Conservation (phyloP, 2,113 vertebrate species). For the Steatornis caripensis region DNA sequence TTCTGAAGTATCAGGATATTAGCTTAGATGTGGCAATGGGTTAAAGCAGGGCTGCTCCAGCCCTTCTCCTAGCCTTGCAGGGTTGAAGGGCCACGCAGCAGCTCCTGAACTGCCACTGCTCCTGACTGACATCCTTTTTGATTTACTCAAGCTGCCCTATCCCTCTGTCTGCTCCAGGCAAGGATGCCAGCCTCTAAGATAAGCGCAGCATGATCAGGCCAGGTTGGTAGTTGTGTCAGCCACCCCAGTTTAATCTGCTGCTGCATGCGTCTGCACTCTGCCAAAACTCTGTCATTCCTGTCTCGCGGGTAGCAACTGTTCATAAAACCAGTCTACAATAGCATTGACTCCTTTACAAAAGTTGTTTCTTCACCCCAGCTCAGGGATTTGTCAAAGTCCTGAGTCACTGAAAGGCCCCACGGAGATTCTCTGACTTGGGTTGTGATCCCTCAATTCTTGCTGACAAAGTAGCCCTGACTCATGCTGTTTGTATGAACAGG, state of each 20-base stretch:
- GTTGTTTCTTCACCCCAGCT: neutral
- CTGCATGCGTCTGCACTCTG: neutral
- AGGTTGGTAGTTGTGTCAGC: neutral
- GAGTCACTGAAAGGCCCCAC: neutral
- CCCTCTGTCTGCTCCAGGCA: neutral
- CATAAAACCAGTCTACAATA: neutral
- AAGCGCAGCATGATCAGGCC: neutral
- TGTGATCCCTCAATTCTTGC: neutral
- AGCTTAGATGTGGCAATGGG: neutral
- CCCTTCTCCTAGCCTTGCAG: neutral
- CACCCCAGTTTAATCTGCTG: neutral
- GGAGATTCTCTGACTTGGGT: neutral
- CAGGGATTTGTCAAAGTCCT: neutral
- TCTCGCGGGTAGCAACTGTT: neutral
- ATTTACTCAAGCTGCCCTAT: neutral
- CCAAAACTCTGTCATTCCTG: neutral
- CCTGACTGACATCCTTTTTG: neutral
- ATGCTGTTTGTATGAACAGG: fast-evolving
- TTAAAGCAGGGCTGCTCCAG: neutral
- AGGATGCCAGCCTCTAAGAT: neutral
- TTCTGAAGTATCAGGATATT: neutral
- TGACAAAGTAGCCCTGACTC: neutral
- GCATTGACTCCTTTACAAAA: neutral
- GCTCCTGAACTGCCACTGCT: neutral
- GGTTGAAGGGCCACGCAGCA: neutral